These are phyloP conservation scores for Zhuqinia jingwanae DNA, from an alignment of 2,888 invertebrate genomes.

Conservation along the genomic window DNA sequence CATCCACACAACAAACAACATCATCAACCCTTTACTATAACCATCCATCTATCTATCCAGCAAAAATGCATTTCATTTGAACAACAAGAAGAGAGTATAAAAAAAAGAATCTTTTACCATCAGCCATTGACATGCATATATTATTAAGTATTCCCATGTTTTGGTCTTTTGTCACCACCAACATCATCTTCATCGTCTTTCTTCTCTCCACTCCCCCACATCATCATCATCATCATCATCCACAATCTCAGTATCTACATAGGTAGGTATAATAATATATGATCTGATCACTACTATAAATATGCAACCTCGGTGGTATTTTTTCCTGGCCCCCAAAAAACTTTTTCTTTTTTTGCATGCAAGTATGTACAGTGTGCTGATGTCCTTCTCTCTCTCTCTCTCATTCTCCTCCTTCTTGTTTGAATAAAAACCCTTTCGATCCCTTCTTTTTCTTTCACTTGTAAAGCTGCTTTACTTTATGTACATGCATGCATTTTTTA, in stretches of 20 bases:
- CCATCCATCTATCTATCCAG: no score
- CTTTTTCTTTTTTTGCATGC: constrained; percentile 16
- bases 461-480: constrained; percentile 42
- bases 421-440: constrained; percentile 57
- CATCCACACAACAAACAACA: background rate
- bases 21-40: no score
- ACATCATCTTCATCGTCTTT: constrained; percentile 7
- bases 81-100: background rate
- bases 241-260: background rate
- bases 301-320: no score
- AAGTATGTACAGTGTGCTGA: no score
- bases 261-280: no score
- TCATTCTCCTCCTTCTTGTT: no score
- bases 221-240: background rate
- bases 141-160: constrained; percentile 42
- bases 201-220: background rate
- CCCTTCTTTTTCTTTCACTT: constrained; percentile 5
- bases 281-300: no score
- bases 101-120: constrained; percentile 31
- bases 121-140: constrained; percentile 69
- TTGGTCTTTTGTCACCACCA: constrained; percentile 58
- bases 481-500: constrained; percentile 9
- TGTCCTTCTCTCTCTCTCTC: no score
- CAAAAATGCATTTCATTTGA: constrained; percentile 46
- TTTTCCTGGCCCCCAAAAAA: no score